Conservation (phyloP, 2,888 invertebrate genomes). For the Nudaria mundana region DNA sequence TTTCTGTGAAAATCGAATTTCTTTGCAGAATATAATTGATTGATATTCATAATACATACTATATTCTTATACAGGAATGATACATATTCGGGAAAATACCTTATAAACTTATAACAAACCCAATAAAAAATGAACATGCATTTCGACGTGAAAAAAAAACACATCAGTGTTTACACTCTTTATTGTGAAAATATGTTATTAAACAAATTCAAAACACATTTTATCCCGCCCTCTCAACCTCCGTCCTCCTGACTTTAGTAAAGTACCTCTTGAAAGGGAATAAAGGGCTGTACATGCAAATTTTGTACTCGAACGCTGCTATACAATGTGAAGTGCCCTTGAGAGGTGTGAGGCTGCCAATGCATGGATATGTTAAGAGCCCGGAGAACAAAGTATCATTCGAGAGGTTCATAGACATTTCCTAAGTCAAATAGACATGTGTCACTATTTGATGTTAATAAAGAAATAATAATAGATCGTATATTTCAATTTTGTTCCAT, state of each 20-base stretch:
- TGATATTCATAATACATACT: too few relatives aligned
- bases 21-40: too few relatives aligned
- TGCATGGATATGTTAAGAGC: not conserved
- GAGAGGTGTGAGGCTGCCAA: constrained; percentile 14
- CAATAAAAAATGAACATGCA: too few relatives aligned
- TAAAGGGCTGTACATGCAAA: constrained; percentile 24
- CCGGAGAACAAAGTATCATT: not conserved
- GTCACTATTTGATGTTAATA: not conserved
- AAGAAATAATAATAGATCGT: too few relatives aligned
- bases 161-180: not conserved
- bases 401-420: not conserved
- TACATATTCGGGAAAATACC: too few relatives aligned
- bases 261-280: constrained; percentile 1
- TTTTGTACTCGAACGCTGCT: constrained; percentile 38
- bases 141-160: not conserved
- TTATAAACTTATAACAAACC: too few relatives aligned
- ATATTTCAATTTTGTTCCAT: too few relatives aligned
- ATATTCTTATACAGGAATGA: too few relatives aligned
- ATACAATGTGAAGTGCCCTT: constrained; percentile 32
- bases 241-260: not conserved
- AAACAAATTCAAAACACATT: not conserved
- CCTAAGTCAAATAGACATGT: not conserved
- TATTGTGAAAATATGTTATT: not conserved
- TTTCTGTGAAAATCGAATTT: too few relatives aligned
- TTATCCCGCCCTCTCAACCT: not conserved